Conservation (phyloP, 2,888 invertebrate genomes). For the Lycia hirtaria region DNA sequence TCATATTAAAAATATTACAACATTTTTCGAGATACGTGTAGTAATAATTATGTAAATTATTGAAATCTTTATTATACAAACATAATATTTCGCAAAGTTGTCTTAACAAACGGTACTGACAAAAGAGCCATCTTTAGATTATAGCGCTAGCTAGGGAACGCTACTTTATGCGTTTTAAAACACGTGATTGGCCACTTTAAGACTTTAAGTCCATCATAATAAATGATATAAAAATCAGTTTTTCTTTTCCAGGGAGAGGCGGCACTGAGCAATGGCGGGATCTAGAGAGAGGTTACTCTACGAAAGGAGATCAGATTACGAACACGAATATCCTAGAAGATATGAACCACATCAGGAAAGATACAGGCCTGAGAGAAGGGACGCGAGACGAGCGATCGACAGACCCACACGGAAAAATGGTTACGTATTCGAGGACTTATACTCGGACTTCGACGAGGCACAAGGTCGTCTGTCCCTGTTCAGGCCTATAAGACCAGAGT, state of each 20-base stretch:
- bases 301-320: slow-evolving; percentile 67
- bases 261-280: slow-evolving; percentile 73
- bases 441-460: slow-evolving; percentile 80
- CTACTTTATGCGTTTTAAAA: too few relatives aligned
- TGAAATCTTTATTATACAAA: too few relatives aligned
- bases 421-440: slow-evolving; percentile 81
- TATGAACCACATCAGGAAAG: slow-evolving; percentile 55
- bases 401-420: slow-evolving; percentile 74
- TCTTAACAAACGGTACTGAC: too few relatives aligned
- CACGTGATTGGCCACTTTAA: too few relatives aligned
- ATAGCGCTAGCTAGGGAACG: too few relatives aligned
- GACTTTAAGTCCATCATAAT: not conserved
- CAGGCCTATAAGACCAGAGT: slow-evolving; percentile 80
- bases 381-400: slow-evolving; percentile 54
- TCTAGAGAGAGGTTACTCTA: slow-evolving; percentile 76
- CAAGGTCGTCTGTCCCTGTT: slow-evolving; percentile 78
- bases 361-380: slow-evolving; percentile 43
- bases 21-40: too few relatives aligned
- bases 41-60: too few relatives aligned
- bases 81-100: too few relatives aligned
- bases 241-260: slow-evolving; percentile 65
- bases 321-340: slow-evolving; percentile 60
- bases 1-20: too few relatives aligned
- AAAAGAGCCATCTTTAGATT: too few relatives aligned
- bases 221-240: slow-evolving; percentile 50